Conservation (phyloP, 2,113 vertebrate species). For the Thalassoma bifasciatum region DNA sequence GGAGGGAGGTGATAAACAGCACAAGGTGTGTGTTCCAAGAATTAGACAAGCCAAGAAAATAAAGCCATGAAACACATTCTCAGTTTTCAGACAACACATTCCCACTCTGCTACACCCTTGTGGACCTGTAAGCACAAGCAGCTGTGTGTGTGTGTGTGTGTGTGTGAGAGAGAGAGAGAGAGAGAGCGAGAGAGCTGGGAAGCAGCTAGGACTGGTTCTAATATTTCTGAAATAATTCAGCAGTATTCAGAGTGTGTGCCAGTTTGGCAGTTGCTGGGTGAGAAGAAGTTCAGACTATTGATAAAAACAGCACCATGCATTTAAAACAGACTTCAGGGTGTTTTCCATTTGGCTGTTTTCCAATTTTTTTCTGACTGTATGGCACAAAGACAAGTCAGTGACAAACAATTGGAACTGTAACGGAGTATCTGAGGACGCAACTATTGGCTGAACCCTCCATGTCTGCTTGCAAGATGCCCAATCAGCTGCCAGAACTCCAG, state of each 20-base stretch:
- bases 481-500: slow-evolving; percentile 80
- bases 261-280: slow-evolving; percentile 1
- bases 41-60: slow-evolving; percentile 4
- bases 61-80: slow-evolving; percentile 1
- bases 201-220: slow-evolving; percentile 37
- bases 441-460: slow-evolving; percentile 72
- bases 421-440: slow-evolving; percentile 15
- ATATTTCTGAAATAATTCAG: neutral
- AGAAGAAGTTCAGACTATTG: neutral
- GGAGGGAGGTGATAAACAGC: slow-evolving; percentile 2
- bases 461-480: slow-evolving; percentile 74
- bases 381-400: slow-evolving; percentile 13
- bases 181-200: neutral
- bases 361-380: slow-evolving; percentile 3
- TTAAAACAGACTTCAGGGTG: slow-evolving; percentile 24
- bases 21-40: slow-evolving; percentile 5
- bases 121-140: slow-evolving; percentile 49
- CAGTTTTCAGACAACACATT: slow-evolving; percentile 18
- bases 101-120: slow-evolving; percentile 4
- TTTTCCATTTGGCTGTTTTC: slow-evolving; percentile 52
- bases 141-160: slow-evolving; percentile 8
- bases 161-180: neutral
- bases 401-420: slow-evolving; percentile 1
- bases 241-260: slow-evolving; percentile 18
- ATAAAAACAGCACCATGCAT: neutral